phyloP scores from a whole-genome alignment of 2,888 invertebrate species.

The Timema podura region DNA sequence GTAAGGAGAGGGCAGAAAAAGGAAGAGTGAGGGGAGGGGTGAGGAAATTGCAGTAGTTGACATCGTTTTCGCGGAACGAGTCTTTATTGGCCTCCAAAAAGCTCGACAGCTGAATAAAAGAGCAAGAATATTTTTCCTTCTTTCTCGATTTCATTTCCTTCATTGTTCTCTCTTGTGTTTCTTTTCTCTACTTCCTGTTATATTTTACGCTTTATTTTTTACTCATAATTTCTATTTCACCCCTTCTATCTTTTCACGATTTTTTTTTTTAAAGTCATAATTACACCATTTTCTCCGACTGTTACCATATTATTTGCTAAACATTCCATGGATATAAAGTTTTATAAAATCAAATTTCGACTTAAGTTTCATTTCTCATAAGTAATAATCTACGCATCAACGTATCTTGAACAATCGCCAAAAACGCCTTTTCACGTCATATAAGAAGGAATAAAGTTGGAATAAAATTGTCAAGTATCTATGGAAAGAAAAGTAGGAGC shows the following conservation, averaged over 20 bases:
- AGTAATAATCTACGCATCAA: too few species aligned
- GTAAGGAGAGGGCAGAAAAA: neutral
- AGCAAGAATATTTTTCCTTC: neutral
- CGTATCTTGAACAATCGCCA: too few species aligned
- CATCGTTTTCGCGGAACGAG: slow-evolving; percentile 18
- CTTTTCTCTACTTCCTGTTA: too few species aligned
- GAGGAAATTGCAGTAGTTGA: slow-evolving; percentile 18
- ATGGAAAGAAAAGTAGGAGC: neutral
- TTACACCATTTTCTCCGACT: neutral
- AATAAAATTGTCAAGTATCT: too few species aligned
- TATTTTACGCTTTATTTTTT: too few species aligned
- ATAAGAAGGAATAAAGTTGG: too few species aligned
- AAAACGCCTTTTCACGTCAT: too few species aligned
- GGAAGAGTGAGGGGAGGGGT: neutral
- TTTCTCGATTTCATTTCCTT: slow-evolving; percentile 1
- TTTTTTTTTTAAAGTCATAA: slow-evolving; percentile 17
- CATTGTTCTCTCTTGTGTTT: neutral
- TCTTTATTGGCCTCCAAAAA: slow-evolving; percentile 20
- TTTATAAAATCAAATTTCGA: too few species aligned
- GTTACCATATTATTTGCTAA: too few species aligned
- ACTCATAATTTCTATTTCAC: too few species aligned
- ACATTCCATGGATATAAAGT: too few species aligned
- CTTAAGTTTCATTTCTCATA: too few species aligned
- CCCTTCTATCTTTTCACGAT: neutral
- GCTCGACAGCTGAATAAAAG: slow-evolving; percentile 16